A percentile compares a stretch with the other conserved stretches of the same genome.
Conservation (phyloP, 1,140 invertebrate species). For the Cherax quadricarinatus region DNA sequence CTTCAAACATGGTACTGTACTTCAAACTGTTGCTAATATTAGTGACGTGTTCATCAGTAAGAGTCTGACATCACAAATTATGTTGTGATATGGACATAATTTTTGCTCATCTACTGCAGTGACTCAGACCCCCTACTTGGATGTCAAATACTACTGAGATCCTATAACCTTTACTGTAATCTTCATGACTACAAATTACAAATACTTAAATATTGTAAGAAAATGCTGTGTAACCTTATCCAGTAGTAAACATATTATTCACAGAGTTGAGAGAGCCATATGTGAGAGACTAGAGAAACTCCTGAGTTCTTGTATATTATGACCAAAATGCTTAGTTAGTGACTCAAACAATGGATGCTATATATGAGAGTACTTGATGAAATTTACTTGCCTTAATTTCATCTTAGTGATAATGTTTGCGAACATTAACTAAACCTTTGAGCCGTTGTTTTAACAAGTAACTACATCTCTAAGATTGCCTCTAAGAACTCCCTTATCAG, state of each 20-base stretch:
- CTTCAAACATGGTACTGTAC: conserved; percentile 19
- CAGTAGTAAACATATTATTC: conserved; percentile 59
- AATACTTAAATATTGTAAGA: conserved; percentile 62
- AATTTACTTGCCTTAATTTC: conserved; percentile 1
- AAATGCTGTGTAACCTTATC: conserved; percentile 46
- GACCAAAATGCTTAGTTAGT: conserved; percentile 55
- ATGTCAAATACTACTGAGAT: conserved; percentile 57
- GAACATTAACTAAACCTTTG: conserved; percentile 48
- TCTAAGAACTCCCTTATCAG: conserved; percentile 38
- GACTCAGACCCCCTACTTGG: conserved; percentile 37
- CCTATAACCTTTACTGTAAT: conserved; percentile 50
- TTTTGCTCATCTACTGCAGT: conserved; percentile 33
- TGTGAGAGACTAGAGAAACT: conserved; percentile 50
- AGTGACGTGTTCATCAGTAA: not conserved
- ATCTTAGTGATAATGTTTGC: not conserved
- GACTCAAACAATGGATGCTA: conserved; percentile 21
- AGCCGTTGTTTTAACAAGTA: conserved; percentile 64
- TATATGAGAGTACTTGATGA: not conserved
- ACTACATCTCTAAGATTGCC: conserved; percentile 41
- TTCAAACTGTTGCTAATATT: conserved; percentile 25
- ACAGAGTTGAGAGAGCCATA: conserved; percentile 49
- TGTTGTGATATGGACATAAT: not conserved
- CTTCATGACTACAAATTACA: conserved; percentile 50
- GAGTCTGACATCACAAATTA: conserved; percentile 29
- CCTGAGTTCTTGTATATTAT: conserved; percentile 67